Base-by-base conservation (phyloP, 2,797 vertebrate species). In the Falco columbarius region DNA sequence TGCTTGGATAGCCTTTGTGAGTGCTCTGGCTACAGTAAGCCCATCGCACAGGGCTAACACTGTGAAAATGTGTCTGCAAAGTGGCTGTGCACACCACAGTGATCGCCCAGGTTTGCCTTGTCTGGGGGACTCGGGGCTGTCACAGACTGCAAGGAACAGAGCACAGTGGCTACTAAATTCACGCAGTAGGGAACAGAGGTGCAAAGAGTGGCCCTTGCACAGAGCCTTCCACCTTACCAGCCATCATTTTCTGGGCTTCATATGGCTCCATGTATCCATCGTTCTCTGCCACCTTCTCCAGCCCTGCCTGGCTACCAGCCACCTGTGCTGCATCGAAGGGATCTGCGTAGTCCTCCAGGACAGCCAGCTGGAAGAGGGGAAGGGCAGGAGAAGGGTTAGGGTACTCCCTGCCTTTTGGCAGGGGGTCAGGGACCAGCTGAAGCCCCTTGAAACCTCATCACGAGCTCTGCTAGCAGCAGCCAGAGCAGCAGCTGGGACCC, bases 231-330 rank as follows among this genome's bases (percentile, higher is more conserved):
- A 49, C 44, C 90, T 97, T 95, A 99, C 99, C 99, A 59, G 99
- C 99, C 99, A 99, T 99, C 99, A 99, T 99, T 98, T 99, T 99
- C 98, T 99, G 99, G 65, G 99, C 99, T 97, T 99, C 99, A 12
- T 99, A 99, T 0, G 99, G 99, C 81, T 99, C 99, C 99, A 99
- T 99, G 98, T 99, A 99, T 44, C 99, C 99, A 4, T 99, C 99
- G 9, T 99, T 99, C 97, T 99, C 99, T 0, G 98, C 90, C 89
- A 99, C 98, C 96, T 99, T 99, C 95, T 99, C 99, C 34, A 98
- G 97, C 44, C 92, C 98, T 65, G 96, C 93, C 95, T 98, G 98
- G 82, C 97, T 97, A 40, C 98, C 98, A 3, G 98, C 98, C 32
- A 98, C 98, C 93, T 99, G 99, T 24, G 99, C 98, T 0, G 99